Conservation (phyloP, 2,797 vertebrate species). For the Xiphorhynchus erythropygius region DNA sequence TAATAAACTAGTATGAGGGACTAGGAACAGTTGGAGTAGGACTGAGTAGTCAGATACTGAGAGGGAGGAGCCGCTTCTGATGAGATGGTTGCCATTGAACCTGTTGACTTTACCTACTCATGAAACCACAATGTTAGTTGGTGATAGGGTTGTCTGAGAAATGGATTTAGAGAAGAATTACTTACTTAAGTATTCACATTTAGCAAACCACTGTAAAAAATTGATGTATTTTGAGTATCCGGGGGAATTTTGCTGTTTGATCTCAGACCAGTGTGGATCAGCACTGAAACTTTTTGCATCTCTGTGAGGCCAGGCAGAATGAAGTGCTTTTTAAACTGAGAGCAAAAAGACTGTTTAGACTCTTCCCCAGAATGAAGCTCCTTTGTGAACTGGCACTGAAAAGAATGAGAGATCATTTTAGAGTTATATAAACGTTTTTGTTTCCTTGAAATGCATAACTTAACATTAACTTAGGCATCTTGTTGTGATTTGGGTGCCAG, state of each 20-base stretch:
- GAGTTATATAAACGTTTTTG: not conserved
- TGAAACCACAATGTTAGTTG: not conserved
- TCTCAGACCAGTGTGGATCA: not conserved
- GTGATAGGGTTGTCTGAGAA: not conserved
- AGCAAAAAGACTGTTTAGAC: not conserved
- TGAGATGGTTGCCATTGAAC: not conserved
- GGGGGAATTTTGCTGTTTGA: not conserved
- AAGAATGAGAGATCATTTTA: not conserved
- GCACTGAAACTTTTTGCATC: not conserved
- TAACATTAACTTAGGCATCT: not conserved
- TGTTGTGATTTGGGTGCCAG: not conserved
- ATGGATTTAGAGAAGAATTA: not conserved
- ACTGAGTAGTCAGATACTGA: not conserved
- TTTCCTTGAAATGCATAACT: not conserved
- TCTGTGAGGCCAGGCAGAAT: not conserved
- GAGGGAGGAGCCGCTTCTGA: not conserved
- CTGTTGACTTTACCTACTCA: not conserved
- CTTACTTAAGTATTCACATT: not conserved
- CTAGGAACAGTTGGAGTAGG: not conserved
- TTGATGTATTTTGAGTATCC: not conserved
- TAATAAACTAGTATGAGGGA: not conserved
- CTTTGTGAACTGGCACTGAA: not conserved
- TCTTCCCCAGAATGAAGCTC: not conserved
- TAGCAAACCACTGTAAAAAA: not conserved
- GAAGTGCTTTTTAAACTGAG: not conserved